Evolutionary conservation across 2,797 vertebrate genomes (phyloP).

Genomic region (Pseudocheirus occidentalis): DNA sequence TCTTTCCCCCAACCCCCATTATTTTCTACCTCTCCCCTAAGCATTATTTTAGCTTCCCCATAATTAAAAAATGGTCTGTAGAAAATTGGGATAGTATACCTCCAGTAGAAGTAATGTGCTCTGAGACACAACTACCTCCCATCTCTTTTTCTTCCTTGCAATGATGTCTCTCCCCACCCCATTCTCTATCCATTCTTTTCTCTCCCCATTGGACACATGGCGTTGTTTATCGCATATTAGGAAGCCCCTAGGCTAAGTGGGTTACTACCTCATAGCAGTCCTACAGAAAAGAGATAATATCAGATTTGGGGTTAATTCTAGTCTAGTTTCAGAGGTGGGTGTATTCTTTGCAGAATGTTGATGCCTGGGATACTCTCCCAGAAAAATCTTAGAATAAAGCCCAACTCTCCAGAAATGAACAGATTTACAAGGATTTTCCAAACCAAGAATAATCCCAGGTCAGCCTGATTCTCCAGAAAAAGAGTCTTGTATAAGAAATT

Average conservation of each 20-base stretch:
- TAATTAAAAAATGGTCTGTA: neutral
- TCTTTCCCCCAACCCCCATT: neutral
- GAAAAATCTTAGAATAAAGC: neutral
- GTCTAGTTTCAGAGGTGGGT: neutral
- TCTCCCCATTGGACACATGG: neutral
- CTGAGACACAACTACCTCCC: neutral
- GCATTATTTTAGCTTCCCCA: neutral
- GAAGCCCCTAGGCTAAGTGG: neutral
- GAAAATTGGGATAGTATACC: neutral
- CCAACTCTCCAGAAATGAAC: constrained; percentile 16
- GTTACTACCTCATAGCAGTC: neutral
- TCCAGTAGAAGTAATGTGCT: neutral
- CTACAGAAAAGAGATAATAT: neutral
- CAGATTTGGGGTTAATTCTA: neutral
- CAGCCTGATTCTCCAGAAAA: neutral
- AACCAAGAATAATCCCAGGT: neutral
- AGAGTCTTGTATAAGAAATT: neutral
- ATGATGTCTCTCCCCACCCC: neutral
- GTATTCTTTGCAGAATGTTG: neutral
- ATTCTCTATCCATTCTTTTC: neutral
- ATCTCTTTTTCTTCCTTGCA: neutral
- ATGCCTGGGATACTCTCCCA: neutral
- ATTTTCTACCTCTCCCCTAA: neutral
- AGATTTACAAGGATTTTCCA: constrained; percentile 21
- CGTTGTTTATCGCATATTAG: neutral